Percentiles rank a stretch among this genome's conserved stretches.
Evolutionary conservation across 2,888 invertebrate genomes (phyloP).

Genomic region (Patella caerulea): DNA sequence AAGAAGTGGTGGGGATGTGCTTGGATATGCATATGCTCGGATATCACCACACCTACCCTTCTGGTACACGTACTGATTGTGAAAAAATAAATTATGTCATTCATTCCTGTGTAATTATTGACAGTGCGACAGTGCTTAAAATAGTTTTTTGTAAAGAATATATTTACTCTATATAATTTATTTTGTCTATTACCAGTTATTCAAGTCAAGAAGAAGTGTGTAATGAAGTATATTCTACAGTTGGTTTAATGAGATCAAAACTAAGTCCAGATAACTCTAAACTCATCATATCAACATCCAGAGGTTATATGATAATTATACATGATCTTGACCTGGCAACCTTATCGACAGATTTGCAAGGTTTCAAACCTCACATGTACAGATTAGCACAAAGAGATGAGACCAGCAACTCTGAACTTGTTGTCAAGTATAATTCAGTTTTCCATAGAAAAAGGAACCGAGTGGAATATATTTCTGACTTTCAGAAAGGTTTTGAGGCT

Average conservation of each 20-base stretch:
- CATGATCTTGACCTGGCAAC: slow-evolving; percentile 88
- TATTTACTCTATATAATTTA: too few relatives aligned
- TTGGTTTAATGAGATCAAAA: slow-evolving; percentile 88
- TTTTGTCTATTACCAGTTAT: slow-evolving; percentile 43
- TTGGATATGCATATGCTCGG: too few relatives aligned
- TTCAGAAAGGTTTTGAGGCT: slow-evolving; percentile 87
- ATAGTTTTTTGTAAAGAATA: too few relatives aligned
- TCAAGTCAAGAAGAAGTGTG: slow-evolving; percentile 45
- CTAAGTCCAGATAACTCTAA: slow-evolving; percentile 88
- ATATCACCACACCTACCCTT: too few relatives aligned
- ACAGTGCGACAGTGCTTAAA: too few relatives aligned
- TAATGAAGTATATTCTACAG: slow-evolving; percentile 80
- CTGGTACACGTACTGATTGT: too few relatives aligned
- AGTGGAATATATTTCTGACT: slow-evolving; percentile 91
- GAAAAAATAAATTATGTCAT: too few relatives aligned
- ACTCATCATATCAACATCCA: slow-evolving; percentile 91
- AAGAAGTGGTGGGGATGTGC: too few relatives aligned
- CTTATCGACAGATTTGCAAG: slow-evolving; percentile 83
- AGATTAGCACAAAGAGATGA: slow-evolving; percentile 78
- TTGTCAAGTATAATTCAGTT: slow-evolving; percentile 84
- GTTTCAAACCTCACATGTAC: slow-evolving; percentile 62
- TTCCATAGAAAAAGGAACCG: slow-evolving; percentile 87
- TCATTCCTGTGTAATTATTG: too few relatives aligned
- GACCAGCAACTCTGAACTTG: slow-evolving; percentile 72
- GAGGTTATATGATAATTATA: slow-evolving; percentile 89